Percentiles rank a stretch among this genome's conserved stretches.
These are phyloP conservation scores for Pantherophis guttatus DNA, from an alignment of 2,113 vertebrate species.

Conservation along the genomic window DNA sequence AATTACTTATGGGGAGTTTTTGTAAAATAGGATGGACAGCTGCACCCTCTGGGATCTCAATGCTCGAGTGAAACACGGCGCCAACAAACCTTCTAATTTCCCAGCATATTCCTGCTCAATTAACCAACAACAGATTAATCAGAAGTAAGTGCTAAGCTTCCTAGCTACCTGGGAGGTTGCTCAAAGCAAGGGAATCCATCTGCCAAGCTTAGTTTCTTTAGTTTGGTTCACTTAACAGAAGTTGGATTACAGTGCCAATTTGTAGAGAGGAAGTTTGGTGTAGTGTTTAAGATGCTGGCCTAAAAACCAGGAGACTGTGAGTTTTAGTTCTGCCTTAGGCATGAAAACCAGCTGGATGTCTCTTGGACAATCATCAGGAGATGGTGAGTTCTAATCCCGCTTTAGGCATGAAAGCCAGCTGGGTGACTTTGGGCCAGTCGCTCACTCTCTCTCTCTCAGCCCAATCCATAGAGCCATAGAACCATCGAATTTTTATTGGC, in stretches of 20 bases:
- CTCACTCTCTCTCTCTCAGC: not conserved
- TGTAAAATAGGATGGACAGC: slow-evolving; percentile 42
- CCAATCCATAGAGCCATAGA: not conserved
- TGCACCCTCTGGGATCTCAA: slow-evolving; percentile 52
- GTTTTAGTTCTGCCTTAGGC: not conserved
- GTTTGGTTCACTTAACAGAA: not conserved
- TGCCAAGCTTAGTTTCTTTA: not conserved
- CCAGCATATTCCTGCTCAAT: slow-evolving; percentile 64
- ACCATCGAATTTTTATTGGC: no score
- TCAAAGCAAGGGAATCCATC: slow-evolving; percentile 28
- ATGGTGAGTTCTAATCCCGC: not conserved
- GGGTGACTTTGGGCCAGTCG: no score
- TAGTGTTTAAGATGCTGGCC: not conserved
- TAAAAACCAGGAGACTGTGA: not conserved
- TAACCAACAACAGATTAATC: slow-evolving; percentile 53
- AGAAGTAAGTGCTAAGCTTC: slow-evolving; percentile 35
- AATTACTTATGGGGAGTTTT: slow-evolving; percentile 45
- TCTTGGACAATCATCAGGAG: not conserved
- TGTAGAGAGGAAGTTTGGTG: not conserved
- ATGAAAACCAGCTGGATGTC: not conserved
- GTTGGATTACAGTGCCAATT: not conserved
- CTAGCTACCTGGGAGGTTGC: slow-evolving; percentile 38
- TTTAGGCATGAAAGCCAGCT: not conserved
- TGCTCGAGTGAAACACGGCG: slow-evolving; percentile 60
- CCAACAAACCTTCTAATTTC: slow-evolving; percentile 59